A percentile compares a stretch with the other conserved stretches of the same genome.
Evolutionary conservation across 1,140 invertebrate species (phyloP).

Genomic region (Dolichoris vasculosae): DNA sequence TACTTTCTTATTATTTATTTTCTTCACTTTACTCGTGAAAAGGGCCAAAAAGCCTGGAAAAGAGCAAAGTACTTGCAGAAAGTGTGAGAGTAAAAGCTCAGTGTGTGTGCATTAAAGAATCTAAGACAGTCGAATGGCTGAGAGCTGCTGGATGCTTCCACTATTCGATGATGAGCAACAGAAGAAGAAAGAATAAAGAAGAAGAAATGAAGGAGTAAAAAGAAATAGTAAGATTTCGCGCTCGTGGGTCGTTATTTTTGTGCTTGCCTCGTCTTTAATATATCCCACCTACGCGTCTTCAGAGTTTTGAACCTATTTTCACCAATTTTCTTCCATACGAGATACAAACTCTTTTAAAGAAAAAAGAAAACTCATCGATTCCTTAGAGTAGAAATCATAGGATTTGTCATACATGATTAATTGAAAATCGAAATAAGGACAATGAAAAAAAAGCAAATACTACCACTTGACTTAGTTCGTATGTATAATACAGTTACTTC

Average conservation of each 20-base stretch:
- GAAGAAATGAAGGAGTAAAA: constrained; percentile 50
- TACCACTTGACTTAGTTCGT: constrained; percentile 70
- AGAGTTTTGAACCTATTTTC: neutral
- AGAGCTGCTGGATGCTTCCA: constrained; percentile 51
- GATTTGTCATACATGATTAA: constrained; percentile 33
- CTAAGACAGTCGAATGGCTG: constrained; percentile 58
- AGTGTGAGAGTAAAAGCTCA: constrained; percentile 43
- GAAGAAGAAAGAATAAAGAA: constrained; percentile 21
- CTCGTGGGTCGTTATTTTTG: constrained; percentile 74
- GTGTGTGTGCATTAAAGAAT: constrained; percentile 47
- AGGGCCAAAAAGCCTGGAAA: constrained; percentile 44
- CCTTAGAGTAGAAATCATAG: constrained; percentile 47
- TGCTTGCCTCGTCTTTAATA: constrained; percentile 75
- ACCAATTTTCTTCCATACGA: constrained; percentile 55
- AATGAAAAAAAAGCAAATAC: constrained; percentile 51
- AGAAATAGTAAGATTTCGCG: constrained; percentile 57
- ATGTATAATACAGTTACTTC: constrained; percentile 71
- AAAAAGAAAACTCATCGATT: constrained; percentile 24
- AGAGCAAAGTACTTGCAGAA: neutral
- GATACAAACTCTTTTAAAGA: constrained; percentile 12
- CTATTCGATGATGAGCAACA: constrained; percentile 47
- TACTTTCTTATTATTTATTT: too few relatives aligned
- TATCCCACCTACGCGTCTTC: constrained; percentile 53
- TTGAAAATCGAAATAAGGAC: constrained; percentile 30
- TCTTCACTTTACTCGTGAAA: constrained; percentile 59